Evolutionary conservation across 2,797 vertebrate species (phyloP).

Genomic region (Argya squamiceps): DNA sequence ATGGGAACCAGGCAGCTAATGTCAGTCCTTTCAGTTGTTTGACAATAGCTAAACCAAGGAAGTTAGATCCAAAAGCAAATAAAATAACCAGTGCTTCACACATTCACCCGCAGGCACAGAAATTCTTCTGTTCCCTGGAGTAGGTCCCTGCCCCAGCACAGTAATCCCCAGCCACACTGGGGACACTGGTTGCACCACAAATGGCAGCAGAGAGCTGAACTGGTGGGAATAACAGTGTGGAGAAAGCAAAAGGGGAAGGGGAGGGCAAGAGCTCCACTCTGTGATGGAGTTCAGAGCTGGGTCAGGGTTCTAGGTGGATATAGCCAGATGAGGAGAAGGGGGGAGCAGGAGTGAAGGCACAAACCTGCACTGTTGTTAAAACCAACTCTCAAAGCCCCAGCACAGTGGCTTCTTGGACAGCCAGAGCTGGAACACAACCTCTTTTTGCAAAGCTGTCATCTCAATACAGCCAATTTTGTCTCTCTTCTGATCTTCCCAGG

Average conservation of each 20-base stretch:
- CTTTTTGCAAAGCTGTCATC: neutral
- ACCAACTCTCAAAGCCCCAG: neutral
- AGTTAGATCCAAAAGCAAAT: neutral
- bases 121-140: neutral
- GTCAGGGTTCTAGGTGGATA: neutral
- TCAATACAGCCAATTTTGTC: neutral
- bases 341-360: neutral
- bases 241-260: neutral
- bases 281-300: neutral
- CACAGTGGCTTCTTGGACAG: neutral
- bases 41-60: slow-evolving; percentile 9
- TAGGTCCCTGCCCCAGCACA: neutral
- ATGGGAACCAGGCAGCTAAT: neutral
- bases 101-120: neutral
- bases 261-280: neutral
- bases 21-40: neutral
- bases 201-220: neutral
- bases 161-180: neutral
- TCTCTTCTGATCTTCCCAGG: neutral
- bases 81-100: neutral
- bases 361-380: neutral
- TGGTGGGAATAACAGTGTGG: neutral
- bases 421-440: neutral
- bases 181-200: neutral
- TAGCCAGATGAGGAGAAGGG: neutral